These are phyloP conservation scores for Trichopoda pennipes DNA, from an alignment of 2,888 invertebrate genomes.

Conservation along the genomic window DNA sequence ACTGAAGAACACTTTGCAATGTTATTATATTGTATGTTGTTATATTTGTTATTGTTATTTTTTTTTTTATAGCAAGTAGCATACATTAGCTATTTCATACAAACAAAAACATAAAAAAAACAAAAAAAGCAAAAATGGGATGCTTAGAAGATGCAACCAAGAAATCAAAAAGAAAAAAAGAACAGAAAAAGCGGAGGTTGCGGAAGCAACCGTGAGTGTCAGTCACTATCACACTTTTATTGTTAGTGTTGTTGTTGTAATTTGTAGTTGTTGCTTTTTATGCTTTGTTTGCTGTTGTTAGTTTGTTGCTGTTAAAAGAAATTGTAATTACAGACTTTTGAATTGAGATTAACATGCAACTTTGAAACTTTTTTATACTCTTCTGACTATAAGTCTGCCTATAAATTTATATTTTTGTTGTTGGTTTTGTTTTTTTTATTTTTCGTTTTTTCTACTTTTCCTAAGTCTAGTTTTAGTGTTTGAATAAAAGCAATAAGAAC, in stretches of 20 bases:
- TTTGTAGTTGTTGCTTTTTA: constrained; percentile 56
- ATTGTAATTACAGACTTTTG: constrained; percentile 79
- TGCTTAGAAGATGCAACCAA: constrained; percentile 62
- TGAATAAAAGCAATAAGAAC: constrained; percentile 37
- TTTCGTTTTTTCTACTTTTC: constrained; percentile 12
- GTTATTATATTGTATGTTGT: constrained; percentile 5
- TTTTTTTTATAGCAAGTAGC: constrained; percentile 56
- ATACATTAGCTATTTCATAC: constrained; percentile 64
- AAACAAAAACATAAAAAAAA: no score
- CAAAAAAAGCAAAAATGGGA: constrained; percentile 48
- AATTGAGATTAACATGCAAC: constrained; percentile 80
- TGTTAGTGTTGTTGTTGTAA: constrained; percentile 72
- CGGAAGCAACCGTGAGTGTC: constrained; percentile 70
- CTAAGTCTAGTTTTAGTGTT: constrained; percentile 31
- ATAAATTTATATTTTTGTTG: constrained; percentile 39
- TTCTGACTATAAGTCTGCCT: constrained; percentile 54
- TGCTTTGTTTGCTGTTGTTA: constrained; percentile 31
- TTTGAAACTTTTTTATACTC: constrained; percentile 61
- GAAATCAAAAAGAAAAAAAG: constrained; percentile 32
- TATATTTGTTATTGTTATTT: neutral
- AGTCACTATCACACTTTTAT: constrained; percentile 71
- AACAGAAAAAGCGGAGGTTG: constrained; percentile 66
- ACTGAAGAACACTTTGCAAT: constrained; percentile 24
- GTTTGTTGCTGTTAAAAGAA: constrained; percentile 73
- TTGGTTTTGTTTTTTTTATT: no score